Percentiles rank a stretch among this genome's conserved stretches.
Conservation (phyloP, 2,888 invertebrate genomes). For the Ctenicera cuprea region DNA sequence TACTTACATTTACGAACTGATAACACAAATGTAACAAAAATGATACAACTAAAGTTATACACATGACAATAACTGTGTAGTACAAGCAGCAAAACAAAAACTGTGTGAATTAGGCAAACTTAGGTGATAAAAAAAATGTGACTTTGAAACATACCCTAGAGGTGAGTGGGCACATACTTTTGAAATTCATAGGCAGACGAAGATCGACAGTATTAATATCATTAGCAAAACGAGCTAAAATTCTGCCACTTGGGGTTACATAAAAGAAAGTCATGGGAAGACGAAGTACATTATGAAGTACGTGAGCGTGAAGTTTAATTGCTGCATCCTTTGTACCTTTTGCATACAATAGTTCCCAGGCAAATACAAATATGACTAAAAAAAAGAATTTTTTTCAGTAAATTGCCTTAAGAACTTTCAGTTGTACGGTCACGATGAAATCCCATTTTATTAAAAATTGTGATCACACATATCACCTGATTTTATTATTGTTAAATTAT, state of each 20-base stretch:
- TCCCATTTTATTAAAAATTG: no score
- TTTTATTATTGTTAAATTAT: background rate
- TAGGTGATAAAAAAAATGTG: background rate
- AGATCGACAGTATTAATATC: constrained; percentile 82
- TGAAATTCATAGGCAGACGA: constrained; percentile 70
- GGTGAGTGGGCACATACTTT: constrained; percentile 38
- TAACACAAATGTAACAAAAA: background rate
- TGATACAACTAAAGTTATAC: background rate
- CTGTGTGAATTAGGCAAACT: background rate
- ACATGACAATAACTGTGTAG: background rate
- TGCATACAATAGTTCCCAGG: constrained; percentile 73
- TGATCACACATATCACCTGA: no score
- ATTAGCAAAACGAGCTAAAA: constrained; percentile 83
- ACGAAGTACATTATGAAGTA: constrained; percentile 78
- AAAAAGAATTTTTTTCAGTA: constrained; percentile 28
- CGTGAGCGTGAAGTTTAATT: constrained; percentile 74
- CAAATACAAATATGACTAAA: constrained; percentile 47
- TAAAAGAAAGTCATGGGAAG: constrained; percentile 85
- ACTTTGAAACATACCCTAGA: constrained; percentile 55
- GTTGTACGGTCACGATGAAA: no score
- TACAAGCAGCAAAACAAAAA: constrained; percentile 13
- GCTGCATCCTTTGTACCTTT: constrained; percentile 74
- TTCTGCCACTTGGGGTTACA: constrained; percentile 83
- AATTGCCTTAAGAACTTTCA: background rate
- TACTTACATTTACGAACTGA: background rate